These are phyloP conservation scores for Epistrophe grossulariae DNA, from an alignment of 2,888 invertebrate species.

Conservation along the genomic window DNA sequence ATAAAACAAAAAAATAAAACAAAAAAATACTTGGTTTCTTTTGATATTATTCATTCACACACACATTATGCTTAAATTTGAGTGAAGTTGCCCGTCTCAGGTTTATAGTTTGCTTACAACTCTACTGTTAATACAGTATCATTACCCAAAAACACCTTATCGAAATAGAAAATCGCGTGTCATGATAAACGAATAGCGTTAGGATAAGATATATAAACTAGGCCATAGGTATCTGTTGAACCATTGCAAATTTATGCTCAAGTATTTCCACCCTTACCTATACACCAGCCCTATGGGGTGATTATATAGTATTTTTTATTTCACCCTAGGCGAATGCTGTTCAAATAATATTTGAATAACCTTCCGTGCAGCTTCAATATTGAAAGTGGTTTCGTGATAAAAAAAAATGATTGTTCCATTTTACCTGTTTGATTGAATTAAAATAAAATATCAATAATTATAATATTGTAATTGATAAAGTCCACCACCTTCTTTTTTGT, in stretches of 20 bases:
- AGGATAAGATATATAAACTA: constrained; percentile 51
- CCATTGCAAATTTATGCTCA: constrained; percentile 58
- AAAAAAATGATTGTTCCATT: constrained; percentile 40
- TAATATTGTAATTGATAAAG: constrained; percentile 55
- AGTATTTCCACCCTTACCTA: constrained; percentile 37
- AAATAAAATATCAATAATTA: constrained; percentile 39
- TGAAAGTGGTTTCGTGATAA: constrained; percentile 65
- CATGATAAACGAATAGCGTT: constrained; percentile 54
- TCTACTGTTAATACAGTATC: not conserved
- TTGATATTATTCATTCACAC: too few relatives aligned
- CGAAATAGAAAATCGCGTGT: constrained; percentile 54
- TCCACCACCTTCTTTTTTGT: not conserved
- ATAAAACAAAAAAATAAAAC: too few relatives aligned
- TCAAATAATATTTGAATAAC: constrained; percentile 37
- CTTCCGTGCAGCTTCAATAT: constrained; percentile 58
- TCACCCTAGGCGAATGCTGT: constrained; percentile 32
- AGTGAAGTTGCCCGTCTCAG: too few relatives aligned
- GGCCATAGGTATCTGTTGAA: constrained; percentile 55
- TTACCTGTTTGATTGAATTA: constrained; percentile 42
- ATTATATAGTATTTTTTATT: constrained; percentile 19
- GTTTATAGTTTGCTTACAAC: not conserved
- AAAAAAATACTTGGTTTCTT: too few relatives aligned
- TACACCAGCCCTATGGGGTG: constrained; percentile 22
- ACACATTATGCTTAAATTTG: too few relatives aligned
- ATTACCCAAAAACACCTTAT: constrained; percentile 21